A percentile compares a stretch with the other conserved stretches of the same genome.
These are phyloP conservation scores for Halocynthia aurantium DNA, from an alignment of 23 tunicate species.

Conservation along the genomic window DNA sequence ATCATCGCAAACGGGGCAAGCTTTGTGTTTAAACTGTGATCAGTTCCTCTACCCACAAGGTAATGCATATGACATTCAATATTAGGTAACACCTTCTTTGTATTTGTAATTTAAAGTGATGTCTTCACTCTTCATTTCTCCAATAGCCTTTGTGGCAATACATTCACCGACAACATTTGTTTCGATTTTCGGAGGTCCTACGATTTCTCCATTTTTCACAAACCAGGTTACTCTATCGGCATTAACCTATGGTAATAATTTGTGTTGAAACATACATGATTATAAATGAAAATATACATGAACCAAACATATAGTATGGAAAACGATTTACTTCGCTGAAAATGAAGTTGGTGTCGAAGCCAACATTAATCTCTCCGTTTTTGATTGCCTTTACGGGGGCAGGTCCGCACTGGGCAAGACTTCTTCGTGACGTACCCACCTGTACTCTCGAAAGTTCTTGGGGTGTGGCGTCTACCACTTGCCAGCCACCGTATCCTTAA, in stretches of 20 bases:
- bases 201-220: constrained; percentile 44
- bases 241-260: constrained; percentile 33
- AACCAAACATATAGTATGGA: too few relatives aligned
- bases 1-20: too few relatives aligned
- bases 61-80: too few relatives aligned
- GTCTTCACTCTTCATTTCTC: constrained; percentile 50
- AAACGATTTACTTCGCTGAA: constrained; percentile 62
- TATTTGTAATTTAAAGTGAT: constrained; percentile 61
- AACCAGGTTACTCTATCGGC: constrained; percentile 70
- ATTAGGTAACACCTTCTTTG: constrained; percentile 37
- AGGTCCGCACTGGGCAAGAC: constrained; percentile 94
- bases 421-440: neutral
- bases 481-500: constrained; percentile 98
- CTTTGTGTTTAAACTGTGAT: too few relatives aligned
- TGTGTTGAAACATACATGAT: too few relatives aligned
- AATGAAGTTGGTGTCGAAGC: constrained; percentile 73
- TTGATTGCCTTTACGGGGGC: constrained; percentile 94
- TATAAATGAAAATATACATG: too few relatives aligned
- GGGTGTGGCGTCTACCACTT: constrained; percentile 96
- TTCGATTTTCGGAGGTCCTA: constrained; percentile 18
- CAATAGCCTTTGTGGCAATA: constrained; percentile 89
- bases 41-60: too few relatives aligned
- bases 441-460: constrained; percentile 60
- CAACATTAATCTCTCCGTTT: constrained; percentile 71
- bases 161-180: constrained; percentile 44